Conservation (phyloP, 2,797 vertebrate species). For the Malurus leucopterus region DNA sequence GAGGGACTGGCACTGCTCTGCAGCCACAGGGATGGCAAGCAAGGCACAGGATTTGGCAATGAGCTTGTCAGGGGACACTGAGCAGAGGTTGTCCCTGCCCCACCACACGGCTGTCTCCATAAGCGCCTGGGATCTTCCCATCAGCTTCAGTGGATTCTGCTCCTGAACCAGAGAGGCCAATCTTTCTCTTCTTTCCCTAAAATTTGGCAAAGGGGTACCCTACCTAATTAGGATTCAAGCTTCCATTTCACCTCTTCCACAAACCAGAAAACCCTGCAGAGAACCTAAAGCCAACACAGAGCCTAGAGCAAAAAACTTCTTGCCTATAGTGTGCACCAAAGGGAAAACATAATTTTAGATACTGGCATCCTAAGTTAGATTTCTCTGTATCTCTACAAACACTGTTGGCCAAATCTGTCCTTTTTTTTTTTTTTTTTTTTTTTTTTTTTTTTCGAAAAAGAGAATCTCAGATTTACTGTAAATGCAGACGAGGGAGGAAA, state of each 20-base stretch:
- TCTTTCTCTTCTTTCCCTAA: neutral
- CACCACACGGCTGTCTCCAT: accelerated
- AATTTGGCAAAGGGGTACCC: neutral
- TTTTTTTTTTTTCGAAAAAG: conserved; percentile 30
- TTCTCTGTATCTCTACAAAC: neutral
- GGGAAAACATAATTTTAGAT: neutral
- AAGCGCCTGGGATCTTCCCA: neutral
- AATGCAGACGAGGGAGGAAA: conserved; percentile 58
- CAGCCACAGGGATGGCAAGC: neutral
- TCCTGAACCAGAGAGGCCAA: neutral
- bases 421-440: conserved; percentile 38
- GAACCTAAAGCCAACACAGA: neutral
- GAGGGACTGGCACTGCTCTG: neutral
- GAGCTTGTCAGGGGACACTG: accelerated
- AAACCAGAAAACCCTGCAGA: neutral
- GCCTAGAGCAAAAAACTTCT: neutral
- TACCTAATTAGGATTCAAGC: neutral
- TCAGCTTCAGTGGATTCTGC: neutral
- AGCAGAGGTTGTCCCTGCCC: neutral
- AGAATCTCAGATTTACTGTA: conserved; percentile 65
- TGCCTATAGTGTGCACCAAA: neutral
- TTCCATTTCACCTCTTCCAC: neutral
- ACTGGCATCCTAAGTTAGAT: neutral
- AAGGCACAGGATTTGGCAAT: neutral
- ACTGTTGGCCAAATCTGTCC: neutral